Conservation (phyloP, 2,888 invertebrate species). For the Tricholauxania praeusta region DNA sequence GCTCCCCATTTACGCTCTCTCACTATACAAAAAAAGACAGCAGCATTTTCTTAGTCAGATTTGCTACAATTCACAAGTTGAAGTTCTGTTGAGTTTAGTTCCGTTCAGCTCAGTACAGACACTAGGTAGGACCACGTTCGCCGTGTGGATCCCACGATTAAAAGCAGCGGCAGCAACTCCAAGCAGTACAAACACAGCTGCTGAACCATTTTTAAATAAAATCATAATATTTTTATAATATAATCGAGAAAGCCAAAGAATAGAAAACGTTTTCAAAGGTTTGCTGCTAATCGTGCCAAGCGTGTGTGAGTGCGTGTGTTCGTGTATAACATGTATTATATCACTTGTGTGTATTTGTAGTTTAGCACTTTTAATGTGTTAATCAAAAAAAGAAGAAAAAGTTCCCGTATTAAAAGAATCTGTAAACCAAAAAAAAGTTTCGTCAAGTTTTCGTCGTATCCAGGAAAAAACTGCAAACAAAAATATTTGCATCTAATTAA, state of each 20-base stretch:
- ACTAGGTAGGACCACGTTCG: conserved; percentile 19
- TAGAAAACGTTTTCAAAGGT: too few relatives aligned
- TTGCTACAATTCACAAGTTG: conserved; percentile 4
- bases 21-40: background rate
- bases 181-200: background rate
- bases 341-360: conserved; percentile 39
- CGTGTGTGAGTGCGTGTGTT: conserved; percentile 38
- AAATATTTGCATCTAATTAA: conserved; percentile 18
- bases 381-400: conserved; percentile 47
- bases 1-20: conserved; percentile 5
- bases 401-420: conserved; percentile 6
- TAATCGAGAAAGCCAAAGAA: too few relatives aligned
- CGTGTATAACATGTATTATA: conserved; percentile 46
- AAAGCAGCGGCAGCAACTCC: background rate
- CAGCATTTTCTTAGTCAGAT: background rate
- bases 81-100: conserved; percentile 36
- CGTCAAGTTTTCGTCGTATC: conserved; percentile 22
- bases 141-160: conserved; percentile 14
- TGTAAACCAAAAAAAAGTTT: conserved; percentile 13
- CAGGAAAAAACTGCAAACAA: background rate
- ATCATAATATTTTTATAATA: too few relatives aligned
- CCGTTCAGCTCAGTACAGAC: conserved; percentile 36
- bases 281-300: conserved; percentile 13
- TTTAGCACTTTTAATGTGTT: conserved; percentile 48
- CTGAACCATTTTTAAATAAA: too few relatives aligned